phyloP scores from a whole-genome alignment of 2,113 vertebrate genomes.

The Bubo bubo region DNA sequence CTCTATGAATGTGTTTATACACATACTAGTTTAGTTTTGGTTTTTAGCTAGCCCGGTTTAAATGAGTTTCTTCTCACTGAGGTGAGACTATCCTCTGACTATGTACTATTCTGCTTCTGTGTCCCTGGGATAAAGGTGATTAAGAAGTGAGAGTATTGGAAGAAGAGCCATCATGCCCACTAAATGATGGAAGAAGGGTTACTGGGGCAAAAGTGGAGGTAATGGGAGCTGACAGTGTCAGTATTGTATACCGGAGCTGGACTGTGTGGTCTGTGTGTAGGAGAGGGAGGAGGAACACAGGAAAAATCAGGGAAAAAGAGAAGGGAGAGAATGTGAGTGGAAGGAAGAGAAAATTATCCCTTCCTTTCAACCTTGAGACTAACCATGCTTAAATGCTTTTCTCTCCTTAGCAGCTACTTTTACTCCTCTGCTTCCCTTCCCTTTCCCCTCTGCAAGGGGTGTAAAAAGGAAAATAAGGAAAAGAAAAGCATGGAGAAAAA shows the following conservation, averaged over 20 bases:
- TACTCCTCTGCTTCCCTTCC: not conserved
- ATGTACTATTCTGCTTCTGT: not conserved
- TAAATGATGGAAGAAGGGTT: not conserved
- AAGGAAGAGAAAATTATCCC: not conserved
- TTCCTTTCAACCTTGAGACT: not conserved
- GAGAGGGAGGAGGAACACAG: not conserved
- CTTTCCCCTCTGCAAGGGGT: rapidly evolving
- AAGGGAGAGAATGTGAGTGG: not conserved
- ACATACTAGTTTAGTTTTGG: not conserved
- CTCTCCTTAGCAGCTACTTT: not conserved
- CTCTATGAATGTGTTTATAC: rapidly evolving
- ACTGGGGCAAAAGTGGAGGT: not conserved
- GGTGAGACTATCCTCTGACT: not conserved
- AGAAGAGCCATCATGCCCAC: not conserved
- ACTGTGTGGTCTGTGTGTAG: not conserved
- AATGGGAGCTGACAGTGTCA: not conserved
- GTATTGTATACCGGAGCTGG: not conserved
- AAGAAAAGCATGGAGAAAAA: not conserved
- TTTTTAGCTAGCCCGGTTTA: not conserved
- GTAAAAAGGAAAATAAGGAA: rapidly evolving
- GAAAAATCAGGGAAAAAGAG: not conserved
- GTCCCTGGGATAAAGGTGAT: not conserved
- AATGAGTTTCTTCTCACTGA: not conserved
- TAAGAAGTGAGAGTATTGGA: not conserved
- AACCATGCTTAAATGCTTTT: not conserved